Conservation (phyloP, 2,888 invertebrate genomes). For the Clunio marinus region DNA sequence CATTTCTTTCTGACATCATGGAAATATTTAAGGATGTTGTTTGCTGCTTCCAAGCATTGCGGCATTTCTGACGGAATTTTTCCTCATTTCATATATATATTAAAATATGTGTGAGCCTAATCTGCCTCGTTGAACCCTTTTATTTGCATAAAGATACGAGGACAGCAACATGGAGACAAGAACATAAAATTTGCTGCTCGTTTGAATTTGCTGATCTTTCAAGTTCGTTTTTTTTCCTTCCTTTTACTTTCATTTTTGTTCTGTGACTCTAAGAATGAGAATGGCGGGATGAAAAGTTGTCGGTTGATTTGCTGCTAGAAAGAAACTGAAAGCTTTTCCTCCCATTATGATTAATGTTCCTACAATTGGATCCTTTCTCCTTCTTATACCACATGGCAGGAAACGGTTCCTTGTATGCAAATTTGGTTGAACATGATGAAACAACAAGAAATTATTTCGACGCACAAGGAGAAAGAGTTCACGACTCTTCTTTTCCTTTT, state of each 20-base stretch:
- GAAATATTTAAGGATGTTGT: no score
- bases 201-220: slow-evolving; percentile 9
- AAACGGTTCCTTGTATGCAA: slow-evolving; percentile 1
- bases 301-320: no score
- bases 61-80: background rate
- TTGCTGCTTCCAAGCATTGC: no score
- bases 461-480: background rate
- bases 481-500: background rate
- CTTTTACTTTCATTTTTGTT: background rate
- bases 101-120: background rate
- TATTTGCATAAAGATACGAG: no score
- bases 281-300: no score
- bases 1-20: no score
- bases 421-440: slow-evolving; percentile 16
- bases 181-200: background rate
- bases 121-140: background rate
- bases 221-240: background rate
- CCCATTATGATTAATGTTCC: slow-evolving; percentile 3
- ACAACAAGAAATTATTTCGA: slow-evolving; percentile 21
- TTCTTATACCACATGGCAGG: background rate
- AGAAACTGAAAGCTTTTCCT: background rate
- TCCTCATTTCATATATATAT: background rate
- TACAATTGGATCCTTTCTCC: no score
- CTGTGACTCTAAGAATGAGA: no score
- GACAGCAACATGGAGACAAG: no score